These are phyloP conservation scores for Loris lydekkerianus DNA, from an alignment of 2,797 vertebrate species.

Conservation along the genomic window DNA sequence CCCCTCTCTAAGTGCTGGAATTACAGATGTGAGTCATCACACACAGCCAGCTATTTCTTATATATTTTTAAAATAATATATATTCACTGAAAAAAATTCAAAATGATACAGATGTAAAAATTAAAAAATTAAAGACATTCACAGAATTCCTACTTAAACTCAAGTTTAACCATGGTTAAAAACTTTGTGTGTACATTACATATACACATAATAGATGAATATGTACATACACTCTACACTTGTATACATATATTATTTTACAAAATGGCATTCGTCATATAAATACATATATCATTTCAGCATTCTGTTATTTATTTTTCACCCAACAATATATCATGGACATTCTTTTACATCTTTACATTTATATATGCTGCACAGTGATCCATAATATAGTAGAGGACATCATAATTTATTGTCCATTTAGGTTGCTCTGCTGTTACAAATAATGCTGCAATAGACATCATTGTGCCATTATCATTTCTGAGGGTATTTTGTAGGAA, in stretches of 20 bases:
- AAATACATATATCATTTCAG: background rate
- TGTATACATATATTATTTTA: background rate
- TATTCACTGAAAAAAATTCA: background rate
- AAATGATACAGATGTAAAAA: background rate
- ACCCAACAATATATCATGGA: background rate
- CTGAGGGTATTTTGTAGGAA: background rate
- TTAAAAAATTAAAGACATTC: background rate
- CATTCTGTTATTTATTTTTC: background rate
- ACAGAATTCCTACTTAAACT: background rate
- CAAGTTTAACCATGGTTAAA: background rate
- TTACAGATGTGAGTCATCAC: no score
- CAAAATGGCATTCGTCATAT: background rate
- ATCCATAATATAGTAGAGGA: background rate
- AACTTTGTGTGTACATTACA: background rate
- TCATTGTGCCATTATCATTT: background rate
- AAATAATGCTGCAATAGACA: background rate
- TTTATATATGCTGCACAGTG: background rate
- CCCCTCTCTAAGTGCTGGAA: no score
- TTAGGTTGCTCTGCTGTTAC: background rate
- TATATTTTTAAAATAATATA: background rate
- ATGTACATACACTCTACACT: background rate
- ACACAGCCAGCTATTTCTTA: background rate
- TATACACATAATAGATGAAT: background rate
- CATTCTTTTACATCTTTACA: background rate
- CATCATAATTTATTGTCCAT: background rate